Conservation (phyloP, 2,113 vertebrate genomes). For the Triplophysa tibetana region DNA sequence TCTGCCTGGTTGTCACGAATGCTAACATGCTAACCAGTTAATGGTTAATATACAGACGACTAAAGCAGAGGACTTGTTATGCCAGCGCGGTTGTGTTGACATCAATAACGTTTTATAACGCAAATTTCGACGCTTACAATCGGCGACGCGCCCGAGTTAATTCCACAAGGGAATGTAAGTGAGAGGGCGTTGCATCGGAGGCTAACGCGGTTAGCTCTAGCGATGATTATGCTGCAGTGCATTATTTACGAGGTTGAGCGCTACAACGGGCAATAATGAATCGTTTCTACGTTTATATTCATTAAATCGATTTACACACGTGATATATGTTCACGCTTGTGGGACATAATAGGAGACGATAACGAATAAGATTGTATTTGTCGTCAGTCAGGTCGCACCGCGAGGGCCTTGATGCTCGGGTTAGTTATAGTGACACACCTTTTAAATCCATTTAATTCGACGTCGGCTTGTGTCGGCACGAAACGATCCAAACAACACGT, state of each 20-base stretch:
- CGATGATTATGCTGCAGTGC: constrained; percentile 40
- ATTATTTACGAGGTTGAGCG: constrained; percentile 4
- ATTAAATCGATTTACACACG: background rate
- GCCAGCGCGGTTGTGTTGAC: background rate
- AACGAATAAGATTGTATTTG: background rate
- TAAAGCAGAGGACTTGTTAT: background rate
- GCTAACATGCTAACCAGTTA: constrained; percentile 35
- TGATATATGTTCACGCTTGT: too few species aligned
- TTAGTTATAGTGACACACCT: background rate
- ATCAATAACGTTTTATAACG: background rate
- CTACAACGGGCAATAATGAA: background rate
- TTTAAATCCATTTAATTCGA: constrained; percentile 11
- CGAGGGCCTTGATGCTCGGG: constrained; percentile 13
- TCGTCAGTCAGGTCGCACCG: constrained; percentile 3
- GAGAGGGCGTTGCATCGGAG: constrained; percentile 66
- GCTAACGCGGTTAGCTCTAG: constrained; percentile 23
- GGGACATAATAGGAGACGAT: background rate
- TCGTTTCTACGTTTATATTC: background rate
- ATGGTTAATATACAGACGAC: background rate
- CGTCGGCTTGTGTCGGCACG: background rate
- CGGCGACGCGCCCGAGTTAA: constrained; percentile 53
- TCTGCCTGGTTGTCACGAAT: constrained; percentile 37
- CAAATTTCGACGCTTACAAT: background rate
- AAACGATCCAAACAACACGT: background rate
- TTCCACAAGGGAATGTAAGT: constrained; percentile 68